A percentile compares a stretch with the other conserved stretches of the same genome.
Conservation (phyloP, 2,113 vertebrate genomes). For the crab-eating macaque (Macaca fascicularis) region T2T-MFA8v1.1 NC_088385.1:132005001-132005500, state of each 20-base stretch:
- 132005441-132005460: neutral
- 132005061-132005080: too few relatives aligned
- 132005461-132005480: neutral
- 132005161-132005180: neutral
- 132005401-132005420: neutral
- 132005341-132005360: neutral
- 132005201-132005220: neutral
- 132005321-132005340: neutral
- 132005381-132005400: neutral
- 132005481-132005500: too few relatives aligned
- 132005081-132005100: too few relatives aligned
- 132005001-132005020: too few relatives aligned
- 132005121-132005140: neutral
- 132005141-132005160: neutral
- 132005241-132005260: neutral
- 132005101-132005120: too few relatives aligned
- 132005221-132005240: neutral
- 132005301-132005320: rapidly evolving
- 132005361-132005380: neutral
- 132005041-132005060: too few relatives aligned
- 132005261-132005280: rapidly evolving
- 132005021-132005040: too few relatives aligned
- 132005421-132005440: neutral
- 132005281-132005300: neutral
- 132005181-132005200: neutral